A percentile compares a stretch with the other conserved stretches of the same genome.
These are phyloP conservation scores for Drosophila demipolita DNA, from an alignment of 2,888 invertebrate species.

Conservation along the genomic window DNA sequence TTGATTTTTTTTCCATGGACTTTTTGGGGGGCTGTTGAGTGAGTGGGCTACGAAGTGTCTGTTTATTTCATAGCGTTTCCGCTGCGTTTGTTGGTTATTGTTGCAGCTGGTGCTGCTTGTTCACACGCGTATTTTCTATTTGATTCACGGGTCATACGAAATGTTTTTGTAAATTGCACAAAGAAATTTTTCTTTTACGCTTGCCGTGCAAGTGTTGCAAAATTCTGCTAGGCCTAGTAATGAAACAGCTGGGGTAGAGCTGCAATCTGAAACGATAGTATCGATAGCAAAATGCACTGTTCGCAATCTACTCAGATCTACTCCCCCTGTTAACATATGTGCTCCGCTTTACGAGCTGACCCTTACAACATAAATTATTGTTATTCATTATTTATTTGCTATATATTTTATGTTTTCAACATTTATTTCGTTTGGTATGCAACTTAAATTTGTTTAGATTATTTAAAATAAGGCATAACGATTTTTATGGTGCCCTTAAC, in stretches of 20 bases:
- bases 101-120: constrained; percentile 52
- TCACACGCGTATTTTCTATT: constrained; percentile 47
- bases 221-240: constrained; percentile 32
- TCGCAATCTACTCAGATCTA: constrained; percentile 12
- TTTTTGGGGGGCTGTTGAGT: constrained; percentile 2
- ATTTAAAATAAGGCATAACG: constrained; percentile 51
- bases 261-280: constrained; percentile 38
- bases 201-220: constrained; percentile 59
- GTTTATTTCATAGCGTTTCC: constrained; percentile 9
- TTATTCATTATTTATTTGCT: neutral
- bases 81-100: constrained; percentile 3
- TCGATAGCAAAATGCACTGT: constrained; percentile 25
- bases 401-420: constrained; percentile 41
- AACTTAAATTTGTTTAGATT: constrained; percentile 26
- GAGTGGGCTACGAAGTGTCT: constrained; percentile 22
- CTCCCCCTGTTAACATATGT: constrained; percentile 23
- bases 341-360: neutral
- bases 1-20: constrained; percentile 29
- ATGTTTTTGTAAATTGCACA: constrained; percentile 62
- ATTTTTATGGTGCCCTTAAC: constrained; percentile 41
- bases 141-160: constrained; percentile 40
- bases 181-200: constrained; percentile 67
- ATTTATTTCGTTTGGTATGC: constrained; percentile 55
- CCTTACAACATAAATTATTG: neutral
- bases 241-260: constrained; percentile 56